Conservation (phyloP, 1,140 invertebrate species). For the Psix sp. region DNA sequence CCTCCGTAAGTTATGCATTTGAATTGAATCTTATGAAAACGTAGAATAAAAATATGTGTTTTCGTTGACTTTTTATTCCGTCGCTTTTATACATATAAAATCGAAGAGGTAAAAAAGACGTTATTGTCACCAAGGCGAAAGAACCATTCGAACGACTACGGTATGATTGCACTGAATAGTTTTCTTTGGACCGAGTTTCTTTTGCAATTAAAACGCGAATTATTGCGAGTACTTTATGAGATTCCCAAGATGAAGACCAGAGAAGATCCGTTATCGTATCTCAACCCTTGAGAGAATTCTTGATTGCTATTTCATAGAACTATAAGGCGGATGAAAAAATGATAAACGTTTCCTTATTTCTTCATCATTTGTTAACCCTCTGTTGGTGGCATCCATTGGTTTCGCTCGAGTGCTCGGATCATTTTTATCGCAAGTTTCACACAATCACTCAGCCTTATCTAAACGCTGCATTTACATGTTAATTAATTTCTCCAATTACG, state of each 20-base stretch:
- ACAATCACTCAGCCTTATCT: neutral
- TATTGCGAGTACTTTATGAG: slow-evolving; percentile 40
- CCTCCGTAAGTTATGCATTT: no score
- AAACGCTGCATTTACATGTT: neutral
- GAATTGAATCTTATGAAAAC: no score
- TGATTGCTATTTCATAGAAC: slow-evolving; percentile 37
- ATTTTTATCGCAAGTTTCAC: slow-evolving; percentile 9
- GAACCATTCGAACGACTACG: neutral
- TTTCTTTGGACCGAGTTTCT: slow-evolving; percentile 3
- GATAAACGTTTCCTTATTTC: slow-evolving; percentile 51
- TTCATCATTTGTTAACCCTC: slow-evolving; percentile 41
- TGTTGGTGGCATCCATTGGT: slow-evolving; percentile 27
- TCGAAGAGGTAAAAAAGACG: no score
- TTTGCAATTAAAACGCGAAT: slow-evolving; percentile 33
- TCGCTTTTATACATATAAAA: no score
- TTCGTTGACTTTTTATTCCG: no score
- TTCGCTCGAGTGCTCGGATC: slow-evolving; percentile 4
- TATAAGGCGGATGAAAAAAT: slow-evolving; percentile 17
- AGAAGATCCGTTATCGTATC: slow-evolving; percentile 42
- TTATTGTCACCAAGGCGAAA: no score
- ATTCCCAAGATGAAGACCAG: slow-evolving; percentile 25
- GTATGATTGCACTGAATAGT: neutral
- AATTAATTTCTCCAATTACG: neutral
- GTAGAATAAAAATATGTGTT: no score
- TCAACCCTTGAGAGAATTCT: slow-evolving; percentile 41